Conservation (phyloP, 2,797 vertebrate genomes). For the Spatula versicolor region DNA sequence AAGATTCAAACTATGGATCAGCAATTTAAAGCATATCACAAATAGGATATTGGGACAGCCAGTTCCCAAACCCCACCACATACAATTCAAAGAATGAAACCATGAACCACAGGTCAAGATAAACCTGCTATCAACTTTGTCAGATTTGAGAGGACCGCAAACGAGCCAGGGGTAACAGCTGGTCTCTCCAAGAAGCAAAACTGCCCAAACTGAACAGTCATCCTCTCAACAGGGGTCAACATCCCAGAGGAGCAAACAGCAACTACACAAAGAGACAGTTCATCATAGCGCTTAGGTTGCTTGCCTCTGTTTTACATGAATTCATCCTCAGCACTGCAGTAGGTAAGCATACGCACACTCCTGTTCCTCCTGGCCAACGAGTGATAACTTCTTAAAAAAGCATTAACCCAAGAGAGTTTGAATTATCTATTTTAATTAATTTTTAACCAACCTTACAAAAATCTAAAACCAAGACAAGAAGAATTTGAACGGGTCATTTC, state of each 20-base stretch:
- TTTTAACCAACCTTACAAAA: not conserved
- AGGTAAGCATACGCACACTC: not conserved
- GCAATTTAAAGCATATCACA: not conserved
- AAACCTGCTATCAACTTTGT: not conserved
- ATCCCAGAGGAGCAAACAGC: not conserved
- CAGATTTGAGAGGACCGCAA: not conserved
- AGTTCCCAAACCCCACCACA: not conserved
- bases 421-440: not conserved
- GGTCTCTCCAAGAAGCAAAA: not conserved
- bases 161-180: not conserved
- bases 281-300: not conserved
- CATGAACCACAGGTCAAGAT: not conserved
- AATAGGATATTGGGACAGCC: not conserved
- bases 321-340: not conserved
- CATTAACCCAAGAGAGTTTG: not conserved
- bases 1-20: not conserved
- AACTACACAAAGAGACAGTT: not conserved
- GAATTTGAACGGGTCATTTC: not conserved
- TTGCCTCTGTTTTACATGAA: not conserved
- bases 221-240: fast-evolving
- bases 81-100: conserved; percentile 1
- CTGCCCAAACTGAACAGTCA: not conserved
- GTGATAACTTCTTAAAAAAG: not conserved
- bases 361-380: not conserved
- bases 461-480: not conserved